Percentiles rank a stretch among this genome's conserved stretches.
phyloP scores from a whole-genome alignment of 2,113 vertebrate genomes.

The Rhipidura dahli region DNA sequence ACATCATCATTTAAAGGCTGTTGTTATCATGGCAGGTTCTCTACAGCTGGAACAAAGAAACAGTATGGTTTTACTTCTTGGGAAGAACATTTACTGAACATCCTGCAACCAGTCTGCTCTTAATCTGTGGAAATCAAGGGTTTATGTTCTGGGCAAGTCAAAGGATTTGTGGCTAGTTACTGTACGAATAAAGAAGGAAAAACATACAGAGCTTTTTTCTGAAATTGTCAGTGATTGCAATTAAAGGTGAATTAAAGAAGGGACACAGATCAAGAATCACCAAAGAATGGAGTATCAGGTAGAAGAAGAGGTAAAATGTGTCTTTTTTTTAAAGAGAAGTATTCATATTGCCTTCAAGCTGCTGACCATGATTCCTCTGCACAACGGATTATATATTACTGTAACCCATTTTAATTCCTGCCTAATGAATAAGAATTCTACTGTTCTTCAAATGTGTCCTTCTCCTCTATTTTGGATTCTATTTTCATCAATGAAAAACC shows the following conservation, averaged over 20 bases:
- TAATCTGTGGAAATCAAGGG: background rate
- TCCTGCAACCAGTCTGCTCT: background rate
- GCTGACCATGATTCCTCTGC: background rate
- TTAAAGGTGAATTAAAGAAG: background rate
- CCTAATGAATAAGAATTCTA: background rate
- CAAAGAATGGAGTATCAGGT: background rate
- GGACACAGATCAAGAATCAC: background rate
- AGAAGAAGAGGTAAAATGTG: background rate
- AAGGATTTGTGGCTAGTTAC: background rate
- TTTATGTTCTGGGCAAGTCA: background rate
- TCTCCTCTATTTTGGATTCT: background rate
- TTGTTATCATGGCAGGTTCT: background rate
- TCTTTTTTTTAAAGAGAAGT: background rate
- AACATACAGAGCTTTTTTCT: background rate
- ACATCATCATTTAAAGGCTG: background rate
- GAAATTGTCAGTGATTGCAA: background rate
- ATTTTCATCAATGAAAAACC: background rate
- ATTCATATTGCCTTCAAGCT: background rate
- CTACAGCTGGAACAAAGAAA: background rate
- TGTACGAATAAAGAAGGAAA: background rate
- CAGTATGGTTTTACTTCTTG: background rate
- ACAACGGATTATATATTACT: background rate
- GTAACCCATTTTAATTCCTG: background rate
- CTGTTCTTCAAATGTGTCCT: background rate
- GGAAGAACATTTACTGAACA: background rate